Percentiles rank a stretch among this genome's conserved stretches.
These are phyloP conservation scores for Chloroceryle inda DNA, from an alignment of 2,797 vertebrate species.

Conservation along the genomic window DNA sequence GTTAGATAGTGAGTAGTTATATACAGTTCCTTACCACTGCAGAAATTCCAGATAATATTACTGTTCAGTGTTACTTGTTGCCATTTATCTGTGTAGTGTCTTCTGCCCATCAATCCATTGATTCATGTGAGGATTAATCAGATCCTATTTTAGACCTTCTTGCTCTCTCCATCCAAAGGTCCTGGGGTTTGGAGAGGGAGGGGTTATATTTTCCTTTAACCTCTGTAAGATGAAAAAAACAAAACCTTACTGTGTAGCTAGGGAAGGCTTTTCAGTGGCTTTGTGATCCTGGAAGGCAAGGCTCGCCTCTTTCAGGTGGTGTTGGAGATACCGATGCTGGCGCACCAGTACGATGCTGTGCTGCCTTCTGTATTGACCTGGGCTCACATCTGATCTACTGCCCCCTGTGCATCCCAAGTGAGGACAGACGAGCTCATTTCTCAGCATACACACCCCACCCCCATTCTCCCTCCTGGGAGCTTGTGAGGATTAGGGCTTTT, in stretches of 20 bases:
- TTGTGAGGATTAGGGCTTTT: neutral
- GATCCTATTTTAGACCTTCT: neutral
- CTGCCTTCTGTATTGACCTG: neutral
- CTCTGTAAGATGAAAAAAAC: neutral
- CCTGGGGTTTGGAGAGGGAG: neutral
- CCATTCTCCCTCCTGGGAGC: neutral
- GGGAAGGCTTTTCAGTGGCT: neutral
- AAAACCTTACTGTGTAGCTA: neutral
- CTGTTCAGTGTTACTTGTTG: neutral
- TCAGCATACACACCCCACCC: neutral
- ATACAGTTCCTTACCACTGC: neutral
- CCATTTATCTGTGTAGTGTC: neutral
- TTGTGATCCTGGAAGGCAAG: neutral
- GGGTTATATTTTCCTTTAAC: neutral
- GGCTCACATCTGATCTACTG: neutral
- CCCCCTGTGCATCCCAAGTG: neutral
- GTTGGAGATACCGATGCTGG: neutral
- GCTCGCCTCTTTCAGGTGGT: neutral
- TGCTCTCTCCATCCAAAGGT: neutral
- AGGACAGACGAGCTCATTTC: neutral
- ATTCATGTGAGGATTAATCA: rapidly evolving
- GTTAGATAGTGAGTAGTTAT: neutral
- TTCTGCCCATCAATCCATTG: neutral
- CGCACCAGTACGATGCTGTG: no score
- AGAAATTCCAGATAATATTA: neutral